A percentile compares a stretch with the other conserved stretches of the same genome.
Evolutionary conservation across 2,797 vertebrate species (phyloP).

Genomic region (Pogoniulus pusillus): DNA sequence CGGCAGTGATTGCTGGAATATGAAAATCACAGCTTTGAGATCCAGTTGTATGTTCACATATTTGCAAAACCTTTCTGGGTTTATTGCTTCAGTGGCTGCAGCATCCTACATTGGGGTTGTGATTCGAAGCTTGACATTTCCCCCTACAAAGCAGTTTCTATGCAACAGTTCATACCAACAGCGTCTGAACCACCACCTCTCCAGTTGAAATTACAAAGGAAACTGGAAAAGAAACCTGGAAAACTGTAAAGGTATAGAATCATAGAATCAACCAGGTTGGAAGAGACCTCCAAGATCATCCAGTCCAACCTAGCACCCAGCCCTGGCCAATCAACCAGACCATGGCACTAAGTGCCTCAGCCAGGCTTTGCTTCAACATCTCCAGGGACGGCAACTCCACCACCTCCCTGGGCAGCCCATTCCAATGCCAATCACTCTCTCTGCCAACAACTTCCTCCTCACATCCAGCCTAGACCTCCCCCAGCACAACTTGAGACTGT

Average conservation of each 20-base stretch:
- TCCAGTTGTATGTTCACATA: neutral
- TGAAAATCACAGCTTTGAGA: conserved; percentile 17
- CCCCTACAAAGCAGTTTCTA: neutral
- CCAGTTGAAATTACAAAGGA: neutral
- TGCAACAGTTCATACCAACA: neutral
- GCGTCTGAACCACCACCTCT: neutral
- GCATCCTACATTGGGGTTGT: neutral
- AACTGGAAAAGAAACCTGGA: neutral
- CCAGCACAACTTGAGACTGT: too few relatives aligned
- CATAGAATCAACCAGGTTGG: too few relatives aligned
- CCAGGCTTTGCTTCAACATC: too few relatives aligned
- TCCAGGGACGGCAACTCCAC: too few relatives aligned
- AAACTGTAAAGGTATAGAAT: conserved; percentile 34
- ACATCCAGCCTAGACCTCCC: too few relatives aligned
- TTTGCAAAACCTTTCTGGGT: neutral
- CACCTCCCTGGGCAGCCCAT: too few relatives aligned
- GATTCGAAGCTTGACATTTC: neutral
- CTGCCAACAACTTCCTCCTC: too few relatives aligned
- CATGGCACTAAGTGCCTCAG: too few relatives aligned
- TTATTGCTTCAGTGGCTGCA: conserved; percentile 2
- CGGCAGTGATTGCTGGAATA: neutral
- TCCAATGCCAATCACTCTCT: too few relatives aligned
- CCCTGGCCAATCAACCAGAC: too few relatives aligned
- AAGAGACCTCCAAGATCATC: too few relatives aligned
- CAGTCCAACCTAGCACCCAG: too few relatives aligned